These are phyloP conservation scores for Anguilla obscura DNA, from an alignment of 2,797 vertebrate species.

Conservation along the genomic window DNA sequence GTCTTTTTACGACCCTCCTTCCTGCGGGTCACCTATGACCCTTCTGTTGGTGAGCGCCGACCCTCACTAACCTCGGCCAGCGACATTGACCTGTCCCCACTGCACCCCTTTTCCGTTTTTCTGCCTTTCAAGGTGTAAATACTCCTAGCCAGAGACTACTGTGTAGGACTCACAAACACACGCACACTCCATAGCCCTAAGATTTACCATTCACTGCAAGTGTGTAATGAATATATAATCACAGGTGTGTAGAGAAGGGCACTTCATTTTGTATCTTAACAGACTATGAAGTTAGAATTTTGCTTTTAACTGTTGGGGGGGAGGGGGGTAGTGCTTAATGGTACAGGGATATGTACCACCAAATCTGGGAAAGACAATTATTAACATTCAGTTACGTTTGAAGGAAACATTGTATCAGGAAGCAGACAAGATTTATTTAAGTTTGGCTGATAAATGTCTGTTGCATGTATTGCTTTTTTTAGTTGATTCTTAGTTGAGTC, in stretches of 20 bases:
- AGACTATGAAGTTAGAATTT: background rate
- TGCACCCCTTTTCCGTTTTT: slow-evolving; percentile 33
- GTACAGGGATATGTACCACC: background rate
- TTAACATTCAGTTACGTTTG: background rate
- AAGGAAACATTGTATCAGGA: background rate
- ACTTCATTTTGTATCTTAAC: background rate
- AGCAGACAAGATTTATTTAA: background rate
- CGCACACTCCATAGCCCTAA: no score
- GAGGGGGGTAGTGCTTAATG: background rate
- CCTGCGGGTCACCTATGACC: slow-evolving; percentile 25
- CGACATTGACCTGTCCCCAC: slow-evolving; percentile 27
- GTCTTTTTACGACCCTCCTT: slow-evolving; percentile 50
- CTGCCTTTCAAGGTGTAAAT: background rate
- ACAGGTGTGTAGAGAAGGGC: background rate
- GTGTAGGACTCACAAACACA: background rate
- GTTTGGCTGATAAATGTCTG: background rate
- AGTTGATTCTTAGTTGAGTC: background rate
- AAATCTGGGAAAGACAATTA: background rate
- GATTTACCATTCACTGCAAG: no score
- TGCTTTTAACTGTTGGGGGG: background rate
- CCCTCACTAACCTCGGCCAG: background rate
- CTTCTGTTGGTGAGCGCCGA: background rate
- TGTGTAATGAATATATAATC: background rate
- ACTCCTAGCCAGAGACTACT: background rate
- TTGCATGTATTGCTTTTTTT: background rate